Evolutionary conservation across 2,113 vertebrate species (phyloP).

Genomic region (Trochalopteron elliotii): DNA sequence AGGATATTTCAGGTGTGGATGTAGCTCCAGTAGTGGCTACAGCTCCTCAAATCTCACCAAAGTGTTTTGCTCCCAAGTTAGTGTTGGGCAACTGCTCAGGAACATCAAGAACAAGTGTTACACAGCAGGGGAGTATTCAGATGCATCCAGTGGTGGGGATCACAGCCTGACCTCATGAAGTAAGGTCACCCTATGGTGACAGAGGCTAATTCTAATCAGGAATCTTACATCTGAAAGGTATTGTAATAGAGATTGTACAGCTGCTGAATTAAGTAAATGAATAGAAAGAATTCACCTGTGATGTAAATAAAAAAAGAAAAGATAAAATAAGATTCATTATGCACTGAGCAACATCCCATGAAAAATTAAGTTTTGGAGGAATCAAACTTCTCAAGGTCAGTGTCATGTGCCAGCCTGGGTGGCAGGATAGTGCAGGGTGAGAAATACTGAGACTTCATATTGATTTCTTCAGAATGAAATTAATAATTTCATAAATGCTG

Average conservation of each 20-base stretch:
- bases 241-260: not conserved
- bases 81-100: not conserved
- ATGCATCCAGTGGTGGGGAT: not conserved
- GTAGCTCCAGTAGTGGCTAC: not conserved
- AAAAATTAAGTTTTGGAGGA: not conserved
- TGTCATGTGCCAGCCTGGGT: not conserved
- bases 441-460: not conserved
- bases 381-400: not conserved
- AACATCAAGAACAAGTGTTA: not conserved
- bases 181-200: not conserved
- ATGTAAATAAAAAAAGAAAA: not conserved
- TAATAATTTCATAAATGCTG: not conserved
- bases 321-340: not conserved
- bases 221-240: not conserved
- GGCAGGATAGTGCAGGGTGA: not conserved
- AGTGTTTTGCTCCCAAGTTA: not conserved
- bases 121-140: fast-evolving
- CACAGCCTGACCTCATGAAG: not conserved
- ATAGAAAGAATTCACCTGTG: not conserved
- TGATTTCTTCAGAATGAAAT: not conserved
- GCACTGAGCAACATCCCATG: not conserved
- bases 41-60: not conserved
- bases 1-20: not conserved
- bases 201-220: not conserved
- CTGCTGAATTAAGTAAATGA: not conserved